Evolutionary conservation across 2,888 invertebrate species (phyloP).

Genomic region (Smittia sp.): DNA sequence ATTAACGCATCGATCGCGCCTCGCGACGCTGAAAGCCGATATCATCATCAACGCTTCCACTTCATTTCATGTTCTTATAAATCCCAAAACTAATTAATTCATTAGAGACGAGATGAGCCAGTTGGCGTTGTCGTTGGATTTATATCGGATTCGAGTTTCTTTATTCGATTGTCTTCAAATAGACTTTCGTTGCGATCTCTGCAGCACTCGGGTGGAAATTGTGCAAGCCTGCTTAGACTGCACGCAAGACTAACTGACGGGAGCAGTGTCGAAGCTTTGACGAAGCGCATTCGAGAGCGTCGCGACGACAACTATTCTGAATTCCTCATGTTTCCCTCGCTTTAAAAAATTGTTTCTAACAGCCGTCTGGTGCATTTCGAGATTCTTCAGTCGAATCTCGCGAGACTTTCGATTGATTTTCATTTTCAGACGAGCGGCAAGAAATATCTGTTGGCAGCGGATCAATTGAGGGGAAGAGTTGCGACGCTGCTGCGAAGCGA

Average conservation of each 20-base stretch:
- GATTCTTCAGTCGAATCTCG: not conserved
- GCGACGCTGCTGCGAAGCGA: not conserved
- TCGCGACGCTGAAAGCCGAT: too few species aligned
- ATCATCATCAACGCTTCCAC: too few species aligned
- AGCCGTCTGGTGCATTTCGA: constrained; percentile 11
- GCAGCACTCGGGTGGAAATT: not conserved
- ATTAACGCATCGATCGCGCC: not conserved
- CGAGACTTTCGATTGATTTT: not conserved
- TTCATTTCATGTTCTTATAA: not conserved
- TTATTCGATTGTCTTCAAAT: not conserved
- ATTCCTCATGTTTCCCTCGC: not conserved
- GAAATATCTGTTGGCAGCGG: not conserved
- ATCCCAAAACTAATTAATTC: not conserved
- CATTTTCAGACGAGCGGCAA: not conserved
- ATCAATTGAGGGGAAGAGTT: constrained; percentile 3
- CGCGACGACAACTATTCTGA: not conserved
- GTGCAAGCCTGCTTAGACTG: not conserved
- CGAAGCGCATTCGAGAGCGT: not conserved
- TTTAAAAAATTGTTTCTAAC: not conserved
- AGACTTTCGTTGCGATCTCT: not conserved
- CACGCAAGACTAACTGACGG: not conserved
- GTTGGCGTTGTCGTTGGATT: not conserved
- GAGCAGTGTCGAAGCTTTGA: not conserved
- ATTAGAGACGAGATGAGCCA: constrained; percentile 11
- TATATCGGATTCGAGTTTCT: not conserved